Base-by-base conservation (phyloP, 2,797 vertebrate species). In the Eulemur mongoz region DNA sequence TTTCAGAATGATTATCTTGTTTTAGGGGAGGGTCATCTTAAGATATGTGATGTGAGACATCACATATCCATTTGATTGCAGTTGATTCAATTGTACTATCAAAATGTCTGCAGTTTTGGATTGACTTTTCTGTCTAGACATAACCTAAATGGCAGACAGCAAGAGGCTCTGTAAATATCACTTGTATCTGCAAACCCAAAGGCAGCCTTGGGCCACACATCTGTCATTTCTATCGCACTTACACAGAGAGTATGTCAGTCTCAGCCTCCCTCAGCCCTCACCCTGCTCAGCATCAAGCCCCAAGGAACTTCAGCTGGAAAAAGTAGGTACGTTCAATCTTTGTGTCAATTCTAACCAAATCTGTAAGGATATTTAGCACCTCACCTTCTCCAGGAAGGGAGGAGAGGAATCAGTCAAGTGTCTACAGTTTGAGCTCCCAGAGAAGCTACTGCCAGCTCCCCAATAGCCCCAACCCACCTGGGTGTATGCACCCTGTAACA, bases 81-180 rank as follows among this genome's bases (percentile, higher is more conserved):
- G 38, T 54, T 97, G 90, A 97, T 97, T 97, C 20, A 92, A 94
- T 97, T 97, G 65, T 95, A 43, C 52, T 54, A 69, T 89, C n/a
- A 82, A 94, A 97, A 95, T 84, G 82, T 78, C 93, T 93, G 79
- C 92, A 67, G 23, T 67, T 94, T 87, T 67, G 70, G 22, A 94
- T 38, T 91, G 93, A 85, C 25, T 97, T 97, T 94, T 95, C 89
- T 91, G 95, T 97, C 96, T 97, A 96, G 96, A 93, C 83, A 78
- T 57, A 96, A 86, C 75, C 80, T 95, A 94, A 97, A 81, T 69
- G 75, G 89, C 89, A 97, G 96, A 76, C 83, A 80, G 85, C 17
- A 95, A 75, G 50, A 40, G 38, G 23, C 5, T 75, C 52, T 89
- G 80, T 81, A 91, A 94, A 94, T 91, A 93, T 92, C 89, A 89